Base-by-base conservation (phyloP, 2,113 vertebrate species). In the Nothoprocta perdicaria region DNA sequence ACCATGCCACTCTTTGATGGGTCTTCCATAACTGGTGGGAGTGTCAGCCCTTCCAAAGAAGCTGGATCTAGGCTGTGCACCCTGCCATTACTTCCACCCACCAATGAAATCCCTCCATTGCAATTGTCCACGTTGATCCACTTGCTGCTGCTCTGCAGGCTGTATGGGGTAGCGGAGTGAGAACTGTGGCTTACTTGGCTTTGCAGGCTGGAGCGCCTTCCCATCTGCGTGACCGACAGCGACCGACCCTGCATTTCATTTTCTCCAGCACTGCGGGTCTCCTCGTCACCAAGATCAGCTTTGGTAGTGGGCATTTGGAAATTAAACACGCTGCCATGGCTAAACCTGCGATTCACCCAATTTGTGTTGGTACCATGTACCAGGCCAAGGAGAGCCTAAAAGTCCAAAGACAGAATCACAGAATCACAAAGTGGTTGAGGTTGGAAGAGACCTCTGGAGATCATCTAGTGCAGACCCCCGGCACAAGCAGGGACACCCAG, bases 321-420 rank as follows among this genome's bases (percentile, higher is more conserved):
- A 91, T 96, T 99, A 81, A 99, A 99, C 57, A 99, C 92, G 19
- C 98, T 99, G 8, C 98, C 97, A 4, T 99, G 98, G 85, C 99
- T 99, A 82, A 96, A 97, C 12, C 98, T 96, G 41, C 97, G 98
- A 2, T 97, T 97, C 14, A 66, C 91, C 3, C 96, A 91, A 24
- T n/a, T 29, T 48, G 74, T 87, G 66, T 43, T 98, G 92, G 86
- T 97, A 93, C 87, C 89, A 0, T 89, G 94, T 3, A 90, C 67
- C 31, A 98, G 96, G 68, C 98, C 95, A 35, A 98, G 97, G 45
- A 98, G 97, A 92, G 96, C 97, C 80, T 99, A 95, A 77, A 96
- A 45, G 27, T 14, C 83, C 86, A 52, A 52, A 7, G 23, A 26
- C 24, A 52, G 50, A 26, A 26, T 26, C 50, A 52, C 24, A 52